These are phyloP conservation scores for Microtus agrestis DNA, from an alignment of 2,797 vertebrate species.

Conservation along the genomic window DNA sequence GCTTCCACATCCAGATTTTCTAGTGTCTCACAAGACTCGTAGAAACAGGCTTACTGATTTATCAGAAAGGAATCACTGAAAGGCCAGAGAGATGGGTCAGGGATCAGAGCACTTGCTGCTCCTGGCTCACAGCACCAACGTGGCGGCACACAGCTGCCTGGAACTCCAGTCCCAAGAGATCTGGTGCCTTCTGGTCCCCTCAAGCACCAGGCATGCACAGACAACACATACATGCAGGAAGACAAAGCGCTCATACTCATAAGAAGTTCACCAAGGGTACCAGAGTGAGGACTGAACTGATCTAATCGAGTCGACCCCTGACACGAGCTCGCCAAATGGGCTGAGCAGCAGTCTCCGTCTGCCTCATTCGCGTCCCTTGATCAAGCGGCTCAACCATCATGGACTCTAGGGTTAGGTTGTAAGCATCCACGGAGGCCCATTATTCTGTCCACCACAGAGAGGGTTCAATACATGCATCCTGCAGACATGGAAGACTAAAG, in stretches of 20 bases:
- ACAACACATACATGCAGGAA: not conserved
- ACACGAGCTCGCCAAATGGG: no score
- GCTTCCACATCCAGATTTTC: not conserved
- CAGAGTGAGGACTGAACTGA: not conserved
- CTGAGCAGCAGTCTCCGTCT: not conserved
- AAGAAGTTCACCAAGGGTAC: not conserved
- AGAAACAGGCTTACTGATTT: not conserved
- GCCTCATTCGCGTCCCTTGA: not conserved
- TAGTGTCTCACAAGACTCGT: not conserved
- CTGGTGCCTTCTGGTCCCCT: no score
- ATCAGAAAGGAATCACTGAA: not conserved
- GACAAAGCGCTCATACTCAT: not conserved
- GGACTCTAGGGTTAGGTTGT: not conserved
- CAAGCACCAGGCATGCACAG: not conserved
- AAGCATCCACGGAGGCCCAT: not conserved
- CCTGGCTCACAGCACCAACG: not conserved
- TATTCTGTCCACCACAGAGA: not conserved
- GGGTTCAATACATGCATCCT: rapidly evolving
- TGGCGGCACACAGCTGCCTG: not conserved
- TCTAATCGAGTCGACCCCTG: not conserved
- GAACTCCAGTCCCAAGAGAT: not conserved
- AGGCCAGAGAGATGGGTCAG: not conserved
- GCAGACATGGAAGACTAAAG: not conserved
- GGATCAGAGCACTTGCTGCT: not conserved
- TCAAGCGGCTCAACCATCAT: rapidly evolving